phyloP scores from a whole-genome alignment of 2,113 vertebrate species.

The Macaca nemestrina region DNA sequence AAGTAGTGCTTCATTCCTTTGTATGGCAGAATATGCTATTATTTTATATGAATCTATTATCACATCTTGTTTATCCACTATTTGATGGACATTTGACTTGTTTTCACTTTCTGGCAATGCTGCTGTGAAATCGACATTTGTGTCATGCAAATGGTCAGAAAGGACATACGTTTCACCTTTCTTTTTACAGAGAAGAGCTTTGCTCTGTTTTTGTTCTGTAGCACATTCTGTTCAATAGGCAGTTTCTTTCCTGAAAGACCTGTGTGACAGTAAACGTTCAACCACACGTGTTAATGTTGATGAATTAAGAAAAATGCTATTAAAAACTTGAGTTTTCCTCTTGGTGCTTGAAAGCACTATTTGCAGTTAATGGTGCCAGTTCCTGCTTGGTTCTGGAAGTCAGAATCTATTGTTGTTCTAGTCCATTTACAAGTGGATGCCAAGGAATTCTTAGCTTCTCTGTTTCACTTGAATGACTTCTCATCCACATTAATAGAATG shows the following conservation, averaged over 20 bases:
- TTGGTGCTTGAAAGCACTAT: background rate
- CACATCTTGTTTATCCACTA: background rate
- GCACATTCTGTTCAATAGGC: background rate
- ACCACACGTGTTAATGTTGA: background rate
- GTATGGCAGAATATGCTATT: background rate
- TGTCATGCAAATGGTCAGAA: background rate
- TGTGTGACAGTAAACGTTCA: background rate
- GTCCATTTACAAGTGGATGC: background rate
- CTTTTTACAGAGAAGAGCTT: background rate
- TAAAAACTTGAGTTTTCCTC: background rate
- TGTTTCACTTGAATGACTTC: constrained; percentile 13
- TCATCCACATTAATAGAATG: constrained; percentile 36
- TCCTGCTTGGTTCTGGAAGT: constrained; percentile 36
- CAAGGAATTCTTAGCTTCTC: background rate
- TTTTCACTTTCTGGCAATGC: background rate
- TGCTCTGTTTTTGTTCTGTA: constrained; percentile 16
- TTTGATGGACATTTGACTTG: background rate
- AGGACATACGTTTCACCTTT: background rate
- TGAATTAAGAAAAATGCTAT: constrained; percentile 18
- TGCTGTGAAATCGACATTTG: background rate
- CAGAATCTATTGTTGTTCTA: background rate
- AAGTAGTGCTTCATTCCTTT: background rate
- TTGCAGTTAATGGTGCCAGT: background rate
- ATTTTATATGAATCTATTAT: background rate
- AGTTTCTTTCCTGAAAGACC: constrained; percentile 17